Conservation (phyloP, 92 coral and sea anemone genomes). For the Epizoanthus rinbou region DNA sequence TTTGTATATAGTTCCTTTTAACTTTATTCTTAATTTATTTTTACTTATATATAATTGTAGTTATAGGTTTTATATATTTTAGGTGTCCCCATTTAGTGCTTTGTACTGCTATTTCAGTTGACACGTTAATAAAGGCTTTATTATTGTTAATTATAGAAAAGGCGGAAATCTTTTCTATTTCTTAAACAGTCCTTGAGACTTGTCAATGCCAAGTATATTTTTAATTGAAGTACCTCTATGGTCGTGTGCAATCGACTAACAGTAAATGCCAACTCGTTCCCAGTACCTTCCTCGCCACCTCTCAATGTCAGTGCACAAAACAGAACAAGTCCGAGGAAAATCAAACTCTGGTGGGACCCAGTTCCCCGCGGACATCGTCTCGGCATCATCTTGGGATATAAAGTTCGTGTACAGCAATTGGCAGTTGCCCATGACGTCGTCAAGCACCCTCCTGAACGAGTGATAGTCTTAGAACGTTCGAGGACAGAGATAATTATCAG, state of each 20-base stretch:
- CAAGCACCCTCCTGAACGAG: conserved; percentile 6
- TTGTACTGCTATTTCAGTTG: too few species aligned
- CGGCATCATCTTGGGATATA: conserved; percentile 74
- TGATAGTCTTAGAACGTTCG: not conserved
- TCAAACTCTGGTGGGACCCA: conserved; percentile 70
- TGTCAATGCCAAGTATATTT: too few species aligned
- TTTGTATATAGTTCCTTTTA: too few species aligned
- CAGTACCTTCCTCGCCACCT: conserved; percentile 82
- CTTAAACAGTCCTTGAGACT: too few species aligned
- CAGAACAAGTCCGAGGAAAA: conserved; percentile 54
- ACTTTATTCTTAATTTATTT: too few species aligned
- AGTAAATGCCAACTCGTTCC: not conserved
- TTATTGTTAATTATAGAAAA: too few species aligned
- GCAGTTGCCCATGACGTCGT: conserved; percentile 45
- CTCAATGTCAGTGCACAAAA: conserved; percentile 61
- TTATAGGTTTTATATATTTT: too few species aligned
- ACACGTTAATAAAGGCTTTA: too few species aligned
- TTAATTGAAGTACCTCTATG: too few species aligned
- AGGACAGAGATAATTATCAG: conserved; percentile 12
- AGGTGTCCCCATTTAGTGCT: too few species aligned
- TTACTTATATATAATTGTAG: too few species aligned
- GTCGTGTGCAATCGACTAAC: not conserved
- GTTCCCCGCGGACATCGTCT: conserved; percentile 66
- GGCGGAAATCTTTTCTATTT: too few species aligned
- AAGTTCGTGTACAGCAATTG: conserved; percentile 55